phyloP scores from a whole-genome alignment of 2,888 invertebrate genomes.

The Lymantria dispar region DNA sequence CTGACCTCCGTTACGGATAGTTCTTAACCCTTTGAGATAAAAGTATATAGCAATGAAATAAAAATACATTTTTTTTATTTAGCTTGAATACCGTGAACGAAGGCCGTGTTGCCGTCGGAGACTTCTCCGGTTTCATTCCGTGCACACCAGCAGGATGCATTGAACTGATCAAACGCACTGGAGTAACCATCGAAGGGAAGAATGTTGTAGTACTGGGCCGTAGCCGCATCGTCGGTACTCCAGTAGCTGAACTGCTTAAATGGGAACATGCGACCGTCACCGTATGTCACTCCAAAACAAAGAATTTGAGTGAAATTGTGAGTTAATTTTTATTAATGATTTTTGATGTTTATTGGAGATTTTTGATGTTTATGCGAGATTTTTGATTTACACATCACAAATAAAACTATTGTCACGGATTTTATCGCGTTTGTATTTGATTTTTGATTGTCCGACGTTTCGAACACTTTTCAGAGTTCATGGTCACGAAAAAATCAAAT shows the following conservation, averaged over 20 bases:
- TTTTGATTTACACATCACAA: too few relatives aligned
- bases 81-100: conserved; percentile 96
- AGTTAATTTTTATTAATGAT: conserved; percentile 39
- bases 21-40: too few relatives aligned
- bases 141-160: conserved; percentile 98
- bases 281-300: conserved; percentile 97
- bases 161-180: conserved; percentile 93
- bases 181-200: conserved; percentile 89
- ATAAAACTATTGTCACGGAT: too few relatives aligned
- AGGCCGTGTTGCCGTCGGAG: conserved; percentile 94
- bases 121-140: conserved; percentile 94
- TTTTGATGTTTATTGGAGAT: too few relatives aligned
- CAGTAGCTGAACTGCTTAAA: conserved; percentile 95
- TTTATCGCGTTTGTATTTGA: too few relatives aligned
- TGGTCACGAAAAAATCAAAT: too few relatives aligned
- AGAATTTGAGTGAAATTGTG: conserved; percentile 89
- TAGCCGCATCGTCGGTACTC: conserved; percentile 99
- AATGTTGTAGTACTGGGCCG: conserved; percentile 97
- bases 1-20: too few relatives aligned
- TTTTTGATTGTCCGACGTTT: too few relatives aligned
- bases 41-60: too few relatives aligned
- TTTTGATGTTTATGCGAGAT: too few relatives aligned
- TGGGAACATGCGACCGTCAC: conserved; percentile 99
- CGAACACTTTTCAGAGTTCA: too few relatives aligned
- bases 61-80: conserved; percentile 14